Percentiles rank a stretch among this genome's conserved stretches.
phyloP scores from a whole-genome alignment of 2,113 vertebrate species.

The Triplophysa tibetana region DNA sequence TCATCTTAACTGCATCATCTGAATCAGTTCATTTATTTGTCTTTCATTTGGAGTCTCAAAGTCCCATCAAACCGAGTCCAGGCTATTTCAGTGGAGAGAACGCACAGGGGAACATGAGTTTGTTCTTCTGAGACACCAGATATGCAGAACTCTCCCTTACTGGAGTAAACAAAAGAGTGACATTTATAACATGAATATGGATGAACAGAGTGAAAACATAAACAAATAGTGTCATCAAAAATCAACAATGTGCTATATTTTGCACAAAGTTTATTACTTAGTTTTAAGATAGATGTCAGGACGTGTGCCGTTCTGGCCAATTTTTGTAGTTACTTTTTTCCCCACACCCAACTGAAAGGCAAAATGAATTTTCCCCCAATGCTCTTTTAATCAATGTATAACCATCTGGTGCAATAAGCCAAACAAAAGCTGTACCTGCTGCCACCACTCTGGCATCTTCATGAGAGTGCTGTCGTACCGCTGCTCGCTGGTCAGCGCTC shows the following conservation, averaged over 20 bases:
- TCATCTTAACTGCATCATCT: too few species aligned
- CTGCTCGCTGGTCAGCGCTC: constrained; percentile 79
- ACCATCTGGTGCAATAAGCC: not conserved
- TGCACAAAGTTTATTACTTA: too few species aligned
- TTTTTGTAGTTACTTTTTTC: too few species aligned
- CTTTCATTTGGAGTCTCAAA: too few species aligned
- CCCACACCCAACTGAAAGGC: not conserved
- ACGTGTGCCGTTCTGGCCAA: not conserved
- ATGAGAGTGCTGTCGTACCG: constrained; percentile 79
- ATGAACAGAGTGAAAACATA: constrained; percentile 5
- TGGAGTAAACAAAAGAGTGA: constrained; percentile 66
- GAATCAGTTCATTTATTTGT: too few species aligned
- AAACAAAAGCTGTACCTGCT: constrained; percentile 79
- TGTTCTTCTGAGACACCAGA: constrained; percentile 81
- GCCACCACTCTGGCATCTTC: constrained; percentile 85
- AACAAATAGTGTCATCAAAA: too few species aligned
- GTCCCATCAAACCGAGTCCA: too few species aligned
- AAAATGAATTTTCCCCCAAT: not conserved
- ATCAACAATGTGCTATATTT: too few species aligned
- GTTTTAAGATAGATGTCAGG: not conserved
- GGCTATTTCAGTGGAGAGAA: constrained; percentile 85
- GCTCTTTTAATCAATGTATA: not conserved
- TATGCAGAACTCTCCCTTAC: constrained; percentile 81
- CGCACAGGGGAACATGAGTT: constrained; percentile 78
- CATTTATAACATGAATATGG: not conserved